Conservation (phyloP, 2,888 invertebrate genomes). For the Leucophenga maculata region DNA sequence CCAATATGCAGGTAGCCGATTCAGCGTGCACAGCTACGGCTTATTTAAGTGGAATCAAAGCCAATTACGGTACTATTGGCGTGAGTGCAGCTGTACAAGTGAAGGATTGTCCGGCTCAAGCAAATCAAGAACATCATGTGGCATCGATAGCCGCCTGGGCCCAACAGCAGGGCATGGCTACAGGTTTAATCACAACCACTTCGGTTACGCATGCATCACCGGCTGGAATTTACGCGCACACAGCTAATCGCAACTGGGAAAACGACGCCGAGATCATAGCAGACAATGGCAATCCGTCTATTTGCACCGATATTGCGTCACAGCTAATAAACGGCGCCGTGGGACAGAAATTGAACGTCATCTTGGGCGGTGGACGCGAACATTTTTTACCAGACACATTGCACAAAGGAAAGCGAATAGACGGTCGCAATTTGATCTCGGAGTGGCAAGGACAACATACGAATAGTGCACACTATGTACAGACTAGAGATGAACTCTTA, state of each 20-base stretch:
- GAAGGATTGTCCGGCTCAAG: conserved; percentile 79
- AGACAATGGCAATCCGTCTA: conserved; percentile 72
- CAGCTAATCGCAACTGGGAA: conserved; percentile 83
- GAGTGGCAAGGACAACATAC: conserved; percentile 76
- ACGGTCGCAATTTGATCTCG: conserved; percentile 79
- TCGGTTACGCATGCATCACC: conserved; percentile 87
- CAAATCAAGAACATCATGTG: conserved; percentile 76
- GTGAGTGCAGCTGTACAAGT: conserved; percentile 79
- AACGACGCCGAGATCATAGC: conserved; percentile 76
- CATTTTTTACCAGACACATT: conserved; percentile 77
- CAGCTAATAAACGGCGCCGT: conserved; percentile 80
- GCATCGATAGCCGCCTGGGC: conserved; percentile 82
- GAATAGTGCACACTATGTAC: conserved; percentile 75
- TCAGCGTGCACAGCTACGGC: conserved; percentile 90
- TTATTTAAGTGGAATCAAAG: conserved; percentile 85
- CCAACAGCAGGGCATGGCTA: conserved; percentile 77
- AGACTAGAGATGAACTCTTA: conserved; percentile 77
- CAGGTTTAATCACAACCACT: conserved; percentile 83
- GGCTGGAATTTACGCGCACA: conserved; percentile 83
- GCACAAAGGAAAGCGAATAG: conserved; percentile 74
- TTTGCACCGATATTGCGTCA: conserved; percentile 81
- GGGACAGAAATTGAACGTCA: conserved; percentile 81
- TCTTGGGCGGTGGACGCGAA: conserved; percentile 83
- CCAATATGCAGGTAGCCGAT: conserved; percentile 85
- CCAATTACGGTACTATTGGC: conserved; percentile 84